Evolutionary conservation across 2,797 vertebrate species (phyloP).

Genomic region (Eutrigla gurnardus): DNA sequence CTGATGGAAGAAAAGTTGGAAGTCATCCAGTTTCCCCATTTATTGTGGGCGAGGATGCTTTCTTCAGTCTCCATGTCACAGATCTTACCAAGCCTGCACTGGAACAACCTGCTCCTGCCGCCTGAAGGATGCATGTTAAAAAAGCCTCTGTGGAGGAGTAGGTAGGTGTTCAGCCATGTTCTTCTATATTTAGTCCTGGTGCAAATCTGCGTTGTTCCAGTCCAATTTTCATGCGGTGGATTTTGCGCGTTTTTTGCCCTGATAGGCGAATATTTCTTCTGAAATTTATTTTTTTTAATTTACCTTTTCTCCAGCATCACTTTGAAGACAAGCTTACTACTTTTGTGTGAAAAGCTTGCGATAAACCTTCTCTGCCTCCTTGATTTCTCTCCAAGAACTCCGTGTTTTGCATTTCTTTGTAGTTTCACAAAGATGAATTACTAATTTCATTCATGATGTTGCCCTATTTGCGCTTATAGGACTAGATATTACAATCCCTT

Average conservation of each 20-base stretch:
- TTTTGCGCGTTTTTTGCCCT: not conserved
- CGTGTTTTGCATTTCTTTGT: not conserved
- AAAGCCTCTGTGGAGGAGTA: constrained; percentile 37
- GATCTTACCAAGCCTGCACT: constrained; percentile 22
- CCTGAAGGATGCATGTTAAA: constrained; percentile 32
- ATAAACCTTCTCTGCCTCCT: not conserved
- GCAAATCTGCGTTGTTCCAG: constrained; percentile 21
- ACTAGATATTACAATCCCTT: too few species aligned
- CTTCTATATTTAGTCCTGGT: constrained; percentile 26
- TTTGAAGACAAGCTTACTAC: not conserved
- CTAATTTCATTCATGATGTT: too few species aligned
- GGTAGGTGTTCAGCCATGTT: constrained; percentile 23
- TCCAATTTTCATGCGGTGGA: not conserved
- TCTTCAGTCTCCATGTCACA: constrained; percentile 36
- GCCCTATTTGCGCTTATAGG: too few species aligned
- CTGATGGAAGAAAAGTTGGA: constrained; percentile 76
- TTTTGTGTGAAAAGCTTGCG: not conserved
- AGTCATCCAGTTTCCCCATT: constrained; percentile 54
- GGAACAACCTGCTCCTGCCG: constrained; percentile 40
- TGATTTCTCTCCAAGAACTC: not conserved
- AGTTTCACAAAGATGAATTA: not conserved
- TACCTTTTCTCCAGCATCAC: not conserved
- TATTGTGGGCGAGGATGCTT: constrained; percentile 48
- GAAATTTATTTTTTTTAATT: not conserved
- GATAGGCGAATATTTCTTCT: not conserved